Base-by-base conservation (phyloP, 2,888 invertebrate genomes). In the Glyphotaelius pellucidus region DNA sequence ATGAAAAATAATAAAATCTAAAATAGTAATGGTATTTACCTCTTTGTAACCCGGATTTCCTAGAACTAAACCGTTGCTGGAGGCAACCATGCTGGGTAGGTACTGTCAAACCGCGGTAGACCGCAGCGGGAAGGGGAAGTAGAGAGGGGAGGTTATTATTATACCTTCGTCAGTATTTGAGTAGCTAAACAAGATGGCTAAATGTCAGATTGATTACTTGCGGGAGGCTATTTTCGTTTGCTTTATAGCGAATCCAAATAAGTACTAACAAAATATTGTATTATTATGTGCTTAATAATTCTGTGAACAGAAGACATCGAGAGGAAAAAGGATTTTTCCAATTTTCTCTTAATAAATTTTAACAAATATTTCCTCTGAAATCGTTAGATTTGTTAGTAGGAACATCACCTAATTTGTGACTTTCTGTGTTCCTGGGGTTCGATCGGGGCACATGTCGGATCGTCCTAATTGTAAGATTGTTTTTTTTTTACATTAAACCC, bases 101-200 rank as follows among this genome's bases (percentile, higher is more conserved):
- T 67, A 2, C 67, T 67, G 25, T n/a, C 25, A 67, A 67, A 67
- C 67, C 7, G n/a, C 1, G 25, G n/a, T 67, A 67, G 9, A 67
- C 67, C 67, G 11, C 67, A 67, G 19, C 2, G 52, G 52, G 52
- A 1, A 4, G 67, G 67, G 25, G n/a, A n/a, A 9, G 25, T 4
- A 25, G 1, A 9, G 25, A 25, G 7, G n/a, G 25, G 25, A n/a
- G 67, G 67, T 67, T 67, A 67, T 67, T 67, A 67, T 67, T 67
- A 9, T 67, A 67, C 67, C 67, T 67, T 19, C 67, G 25, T 67
- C 67, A 67, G 67, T 67, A 67, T 67, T 67, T 67, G 67, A 67
- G 67, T 67, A 67, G 67, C 67, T 67, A 67, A 67, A 67, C 67
- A 67, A 67, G 67, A 67, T 67, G 67, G 67, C 67, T 67, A 67